Base-by-base conservation (phyloP, 37 sponge, comb jelly and placozoan genomes). In the Hormiphora californensis region DNA sequence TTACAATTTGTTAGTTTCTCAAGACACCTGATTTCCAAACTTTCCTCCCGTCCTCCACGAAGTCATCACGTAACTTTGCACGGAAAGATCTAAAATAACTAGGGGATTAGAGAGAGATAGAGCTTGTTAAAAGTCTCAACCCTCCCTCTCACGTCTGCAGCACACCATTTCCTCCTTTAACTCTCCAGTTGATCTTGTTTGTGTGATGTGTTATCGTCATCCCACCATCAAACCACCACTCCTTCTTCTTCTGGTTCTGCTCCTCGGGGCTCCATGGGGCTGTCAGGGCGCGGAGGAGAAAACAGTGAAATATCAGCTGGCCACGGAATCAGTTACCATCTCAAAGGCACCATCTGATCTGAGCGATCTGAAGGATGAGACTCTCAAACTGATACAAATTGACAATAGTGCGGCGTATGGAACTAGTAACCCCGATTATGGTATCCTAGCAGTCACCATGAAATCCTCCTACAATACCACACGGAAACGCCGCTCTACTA, bases 101-200 rank as follows among this genome's bases (percentile, higher is more conserved):
- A 30, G 5, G 5, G 9, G 61, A n/a, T n/a, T n/a, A n/a, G n/a
- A n/a, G n/a, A n/a, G n/a, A n/a, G n/a, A n/a, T n/a, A n/a, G n/a
- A 57, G 27, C 61, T 57, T 15, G 61, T 57, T 57, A 57, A 57
- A 57, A 57, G 61, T 57, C 61, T 57, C 61, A 57, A 30, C 27
- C 30, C 15, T 49, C 61, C 5, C 61, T 57, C 61, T 57, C n/a
- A n/a, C n/a, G n/a, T n/a, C 17, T 57, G 61, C 61, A 57, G 27
- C 27, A 9, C 15, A 49, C 53, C 61, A 57, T 57, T 57, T 57
- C 61, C 61, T 57, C n/a, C n/a, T n/a, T n/a, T n/a, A 57, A 30
- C 27, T 57, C 61, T 57, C 27, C 30, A 5, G n/a, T 57, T 23
- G 30, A 57, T 5, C n/a, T 57, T 12, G 61, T 57, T 57, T 28